Conservation (phyloP, 2,113 vertebrate species). For the Poeciliopsis retropinna region DNA sequence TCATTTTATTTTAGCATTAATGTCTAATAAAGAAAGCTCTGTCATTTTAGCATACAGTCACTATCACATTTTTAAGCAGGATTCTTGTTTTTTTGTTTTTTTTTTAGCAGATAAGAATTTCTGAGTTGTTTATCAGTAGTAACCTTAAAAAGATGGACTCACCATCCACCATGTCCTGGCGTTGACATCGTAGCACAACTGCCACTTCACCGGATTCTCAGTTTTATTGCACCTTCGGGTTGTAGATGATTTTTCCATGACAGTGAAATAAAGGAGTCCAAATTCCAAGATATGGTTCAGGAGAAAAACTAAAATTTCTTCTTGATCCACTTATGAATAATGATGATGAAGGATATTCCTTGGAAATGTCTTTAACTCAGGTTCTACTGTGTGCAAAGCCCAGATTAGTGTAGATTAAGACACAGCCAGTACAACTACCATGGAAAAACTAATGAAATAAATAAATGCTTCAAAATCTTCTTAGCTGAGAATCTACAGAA, state of each 20-base stretch:
- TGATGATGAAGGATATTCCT: no score
- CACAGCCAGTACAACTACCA: neutral
- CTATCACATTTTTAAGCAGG: no score
- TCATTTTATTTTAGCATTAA: neutral
- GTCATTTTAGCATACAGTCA: neutral
- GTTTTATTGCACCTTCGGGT: conserved; percentile 33
- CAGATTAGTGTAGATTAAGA: conserved; percentile 1
- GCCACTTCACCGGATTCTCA: conserved; percentile 85
- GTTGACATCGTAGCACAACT: conserved; percentile 88
- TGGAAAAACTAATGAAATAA: neutral
- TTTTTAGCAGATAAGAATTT: neutral
- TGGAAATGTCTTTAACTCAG: neutral
- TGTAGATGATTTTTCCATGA: conserved; percentile 46
- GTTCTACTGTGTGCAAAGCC: conserved; percentile 8
- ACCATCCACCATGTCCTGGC: conserved; percentile 97
- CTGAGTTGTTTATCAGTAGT: neutral
- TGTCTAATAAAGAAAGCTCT: neutral
- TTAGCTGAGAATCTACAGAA: no score
- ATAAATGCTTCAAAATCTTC: neutral
- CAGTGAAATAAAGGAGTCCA: conserved; percentile 26
- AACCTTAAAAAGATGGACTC: conserved; percentile 70
- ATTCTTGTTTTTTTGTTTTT: neutral
- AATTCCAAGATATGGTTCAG: conserved; percentile 14
- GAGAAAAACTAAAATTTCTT: conserved; percentile 2
- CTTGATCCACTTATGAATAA: neutral